Evolutionary conservation across 2,888 invertebrate species (phyloP).

Genomic region (Microlaimidae sp.): DNA sequence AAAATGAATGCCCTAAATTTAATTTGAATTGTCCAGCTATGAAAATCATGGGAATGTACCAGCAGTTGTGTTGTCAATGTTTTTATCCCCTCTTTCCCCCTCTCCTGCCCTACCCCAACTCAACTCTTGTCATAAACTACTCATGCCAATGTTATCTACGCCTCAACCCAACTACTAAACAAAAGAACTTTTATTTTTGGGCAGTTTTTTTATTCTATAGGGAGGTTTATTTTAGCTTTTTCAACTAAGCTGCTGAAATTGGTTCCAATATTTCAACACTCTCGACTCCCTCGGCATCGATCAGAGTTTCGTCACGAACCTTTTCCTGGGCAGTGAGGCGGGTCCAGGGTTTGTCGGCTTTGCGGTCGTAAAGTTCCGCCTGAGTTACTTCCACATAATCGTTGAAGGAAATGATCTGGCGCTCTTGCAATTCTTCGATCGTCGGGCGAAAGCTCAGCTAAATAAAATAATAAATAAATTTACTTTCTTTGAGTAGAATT

Average conservation of each 20-base stretch:
- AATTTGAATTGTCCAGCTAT: too few species aligned
- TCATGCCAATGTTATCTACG: too few species aligned
- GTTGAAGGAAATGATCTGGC: slow-evolving; percentile 97
- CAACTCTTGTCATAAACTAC: too few species aligned
- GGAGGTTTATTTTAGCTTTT: slow-evolving; percentile 1
- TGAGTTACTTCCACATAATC: slow-evolving; percentile 99
- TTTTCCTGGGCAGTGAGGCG: slow-evolving; percentile 94
- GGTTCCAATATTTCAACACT: too few species aligned
- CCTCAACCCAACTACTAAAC: slow-evolving; percentile 2
- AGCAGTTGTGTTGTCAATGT: too few species aligned
- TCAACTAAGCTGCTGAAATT: too few species aligned
- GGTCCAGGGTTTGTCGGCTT: slow-evolving; percentile 99
- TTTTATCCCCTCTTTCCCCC: too few species aligned
- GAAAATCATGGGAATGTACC: too few species aligned
- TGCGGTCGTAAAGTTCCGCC: slow-evolving; percentile 86
- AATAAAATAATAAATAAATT: too few species aligned
- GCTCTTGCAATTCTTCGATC: slow-evolving; percentile 90
- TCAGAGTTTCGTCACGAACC: slow-evolving; percentile 33
- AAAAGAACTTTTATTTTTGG: slow-evolving; percentile 5
- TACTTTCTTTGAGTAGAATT: too few species aligned
- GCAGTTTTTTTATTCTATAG: neutral
- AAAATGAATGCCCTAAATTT: too few species aligned
- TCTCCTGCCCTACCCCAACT: too few species aligned
- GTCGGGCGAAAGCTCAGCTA: slow-evolving; percentile 89
- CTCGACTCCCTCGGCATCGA: neutral